Evolutionary conservation across 2,113 vertebrate species (phyloP).

Genomic region (Equus przewalskii): DNA sequence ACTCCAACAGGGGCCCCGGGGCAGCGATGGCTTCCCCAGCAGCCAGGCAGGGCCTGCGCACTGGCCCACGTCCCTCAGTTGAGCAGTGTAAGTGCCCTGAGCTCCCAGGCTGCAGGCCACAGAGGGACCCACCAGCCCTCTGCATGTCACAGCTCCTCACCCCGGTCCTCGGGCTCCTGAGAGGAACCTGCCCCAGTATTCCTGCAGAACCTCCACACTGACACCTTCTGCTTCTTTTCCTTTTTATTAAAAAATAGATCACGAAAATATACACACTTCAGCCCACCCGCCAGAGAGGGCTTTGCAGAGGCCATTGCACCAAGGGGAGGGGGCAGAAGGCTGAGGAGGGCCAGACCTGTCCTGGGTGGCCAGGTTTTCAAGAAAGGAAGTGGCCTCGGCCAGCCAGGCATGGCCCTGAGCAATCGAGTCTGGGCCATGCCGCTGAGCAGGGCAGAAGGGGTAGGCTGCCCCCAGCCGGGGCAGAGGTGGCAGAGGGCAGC

Average conservation of each 20-base stretch:
- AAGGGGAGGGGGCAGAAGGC: background rate
- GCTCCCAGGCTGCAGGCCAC: background rate
- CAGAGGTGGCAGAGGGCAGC: background rate
- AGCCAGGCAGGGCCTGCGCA: background rate
- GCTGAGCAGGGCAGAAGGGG: background rate
- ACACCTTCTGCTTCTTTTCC: background rate
- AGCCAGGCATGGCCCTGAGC: background rate
- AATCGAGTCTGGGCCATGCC: accelerated
- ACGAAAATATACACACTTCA: constrained; percentile 78
- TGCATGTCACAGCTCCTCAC: accelerated
- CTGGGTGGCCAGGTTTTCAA: background rate
- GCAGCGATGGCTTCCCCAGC: background rate
- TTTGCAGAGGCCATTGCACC: background rate
- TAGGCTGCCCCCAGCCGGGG: background rate
- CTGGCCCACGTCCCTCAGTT: too few relatives aligned
- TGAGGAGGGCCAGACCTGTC: background rate
- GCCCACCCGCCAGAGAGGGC: background rate
- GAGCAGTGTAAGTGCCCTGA: background rate
- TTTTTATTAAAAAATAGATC: constrained; percentile 83
- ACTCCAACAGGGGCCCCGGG: too few relatives aligned
- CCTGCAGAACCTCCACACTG: background rate
- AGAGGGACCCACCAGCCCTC: background rate
- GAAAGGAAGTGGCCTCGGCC: background rate
- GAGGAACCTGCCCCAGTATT: too few relatives aligned
- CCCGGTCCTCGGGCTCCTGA: background rate